A percentile compares a stretch with the other conserved stretches of the same genome.
phyloP scores from a whole-genome alignment of 2,888 invertebrate species.

The Lycaena phlaeas region DNA sequence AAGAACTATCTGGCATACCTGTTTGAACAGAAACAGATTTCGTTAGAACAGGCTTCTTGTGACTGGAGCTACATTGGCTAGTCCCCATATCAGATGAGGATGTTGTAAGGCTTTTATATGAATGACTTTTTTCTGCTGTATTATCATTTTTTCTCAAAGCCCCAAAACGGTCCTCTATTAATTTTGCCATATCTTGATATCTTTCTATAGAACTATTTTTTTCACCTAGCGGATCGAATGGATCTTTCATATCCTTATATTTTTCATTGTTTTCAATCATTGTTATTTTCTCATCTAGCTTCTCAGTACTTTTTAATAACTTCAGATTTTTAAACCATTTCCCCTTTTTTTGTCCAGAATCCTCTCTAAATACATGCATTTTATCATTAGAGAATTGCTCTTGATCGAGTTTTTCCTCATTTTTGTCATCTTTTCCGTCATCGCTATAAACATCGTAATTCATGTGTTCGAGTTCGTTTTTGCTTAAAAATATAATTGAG shows the following conservation, averaged over 20 bases:
- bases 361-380: constrained; percentile 67
- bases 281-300: constrained; percentile 57
- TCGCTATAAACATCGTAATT: constrained; percentile 71
- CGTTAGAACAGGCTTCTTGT: constrained; percentile 61
- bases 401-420: constrained; percentile 47
- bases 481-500: constrained; percentile 78
- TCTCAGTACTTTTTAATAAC: constrained; percentile 61
- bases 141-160: constrained; percentile 55
- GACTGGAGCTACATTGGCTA: constrained; percentile 62
- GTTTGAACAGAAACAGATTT: constrained; percentile 70
- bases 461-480: constrained; percentile 76
- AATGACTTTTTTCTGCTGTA: constrained; percentile 64
- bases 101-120: constrained; percentile 65
- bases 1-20: constrained; percentile 61
- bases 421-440: constrained; percentile 61
- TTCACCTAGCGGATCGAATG: constrained; percentile 74
- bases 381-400: constrained; percentile 60
- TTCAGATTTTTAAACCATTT: constrained; percentile 79
- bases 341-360: constrained; percentile 66
- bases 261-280: constrained; percentile 52
- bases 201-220: constrained; percentile 80
- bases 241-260: constrained; percentile 62
- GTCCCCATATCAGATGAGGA: constrained; percentile 71
- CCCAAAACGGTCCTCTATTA: constrained; percentile 79
- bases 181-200: constrained; percentile 81